Conservation (phyloP, 2,797 vertebrate species). For the Sebastes diploproa region DNA sequence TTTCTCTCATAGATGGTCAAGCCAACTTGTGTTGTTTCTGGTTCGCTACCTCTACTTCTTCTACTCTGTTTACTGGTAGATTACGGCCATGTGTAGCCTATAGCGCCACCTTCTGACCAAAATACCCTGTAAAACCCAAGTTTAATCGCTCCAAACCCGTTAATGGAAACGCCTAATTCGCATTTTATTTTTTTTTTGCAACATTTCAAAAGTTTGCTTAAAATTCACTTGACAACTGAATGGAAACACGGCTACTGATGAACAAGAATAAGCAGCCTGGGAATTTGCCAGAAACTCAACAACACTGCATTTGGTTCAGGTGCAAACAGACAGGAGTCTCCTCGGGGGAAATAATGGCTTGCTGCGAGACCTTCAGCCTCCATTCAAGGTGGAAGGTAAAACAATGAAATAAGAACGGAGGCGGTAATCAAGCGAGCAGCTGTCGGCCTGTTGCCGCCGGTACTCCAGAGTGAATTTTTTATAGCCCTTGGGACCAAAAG, state of each 20-base stretch:
- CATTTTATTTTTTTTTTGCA: too few species aligned
- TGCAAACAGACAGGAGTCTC: conserved; percentile 44
- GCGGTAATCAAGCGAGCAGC: conserved; percentile 69
- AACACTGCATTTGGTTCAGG: conserved; percentile 26
- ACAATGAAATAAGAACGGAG: conserved; percentile 74
- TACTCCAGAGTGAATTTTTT: conserved; percentile 68
- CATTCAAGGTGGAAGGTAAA: conserved; percentile 76
- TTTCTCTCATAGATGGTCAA: background rate
- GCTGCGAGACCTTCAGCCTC: conserved; percentile 69
- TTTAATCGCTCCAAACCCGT: background rate
- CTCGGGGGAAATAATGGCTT: conserved; percentile 74
- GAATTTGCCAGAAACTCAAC: conserved; percentile 48
- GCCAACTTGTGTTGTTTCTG: background rate
- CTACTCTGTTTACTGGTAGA: too few species aligned
- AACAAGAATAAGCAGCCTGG: conserved; percentile 21
- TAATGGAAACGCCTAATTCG: background rate
- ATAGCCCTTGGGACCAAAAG: conserved; percentile 67
- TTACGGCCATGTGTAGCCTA: too few species aligned
- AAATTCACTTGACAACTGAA: background rate
- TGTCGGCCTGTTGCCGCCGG: conserved; percentile 60
- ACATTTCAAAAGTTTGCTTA: background rate
- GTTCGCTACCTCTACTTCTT: too few species aligned
- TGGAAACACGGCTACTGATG: background rate
- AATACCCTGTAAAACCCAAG: too few species aligned
- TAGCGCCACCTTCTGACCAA: too few species aligned